Base-by-base conservation (phyloP, 37 sponge, comb jelly and placozoan genomes). In the Hexactinellida sp. region DNA sequence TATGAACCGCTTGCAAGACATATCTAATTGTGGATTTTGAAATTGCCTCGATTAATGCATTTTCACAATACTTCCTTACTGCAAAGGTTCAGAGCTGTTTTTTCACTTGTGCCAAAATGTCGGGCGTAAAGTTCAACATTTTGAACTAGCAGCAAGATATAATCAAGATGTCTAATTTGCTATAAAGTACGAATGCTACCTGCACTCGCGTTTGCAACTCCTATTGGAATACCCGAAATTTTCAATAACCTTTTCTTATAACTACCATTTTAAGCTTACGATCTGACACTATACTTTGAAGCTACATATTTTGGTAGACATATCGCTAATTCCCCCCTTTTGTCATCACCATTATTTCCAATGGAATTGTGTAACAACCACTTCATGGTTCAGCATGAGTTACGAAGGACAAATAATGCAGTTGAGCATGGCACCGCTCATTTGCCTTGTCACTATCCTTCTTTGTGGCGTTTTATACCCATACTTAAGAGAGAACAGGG, bases 171-270 rank as follows among this genome's bases (percentile, higher is more conserved):
- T 63, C 25, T 7, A 63, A 63, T 63, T 32, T 63, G 76, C 76
- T 21, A 63, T 63, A 63, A 63, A 63, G 76, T 63, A 23, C 76
- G 76, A 63, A 63, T 63, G 76, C 76, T 63, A 63, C 76, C 76
- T 63, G 76, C 76, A 63, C 76, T 63, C 76, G 76, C 76, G 76
- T 63, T 63, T 63, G 76, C 76, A 63, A 63, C 76, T 63, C 76
- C 76, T 63, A 63, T 23, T 63, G 76, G 13, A 5, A 63, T 63
- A 10, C 76, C 76, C 13, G 76, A 63, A 63, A 7, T 63, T 63
- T 63, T 63, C 30, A 63, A 63, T 63, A 63, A 23, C 76, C 76
- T 63, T 32, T 63, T 63, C 21, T 63, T 28, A 63, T 23, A 63
- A 63, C 76, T 63, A 63, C 76, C 76, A 21, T 7, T 63, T 7